phyloP scores from a whole-genome alignment of 2,888 invertebrate species.

The Bedellia somnulentella region DNA sequence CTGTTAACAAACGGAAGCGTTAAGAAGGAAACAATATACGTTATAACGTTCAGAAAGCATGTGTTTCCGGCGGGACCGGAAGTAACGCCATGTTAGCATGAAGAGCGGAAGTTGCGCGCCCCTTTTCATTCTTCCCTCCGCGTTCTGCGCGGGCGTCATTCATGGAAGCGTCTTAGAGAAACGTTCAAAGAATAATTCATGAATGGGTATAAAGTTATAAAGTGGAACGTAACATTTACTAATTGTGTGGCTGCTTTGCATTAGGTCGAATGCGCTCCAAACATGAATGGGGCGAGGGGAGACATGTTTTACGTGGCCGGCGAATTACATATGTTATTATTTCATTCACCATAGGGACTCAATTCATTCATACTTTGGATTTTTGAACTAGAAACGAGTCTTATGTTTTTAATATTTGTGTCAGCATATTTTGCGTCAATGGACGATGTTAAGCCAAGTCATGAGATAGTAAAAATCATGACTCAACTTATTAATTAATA shows the following conservation, averaged over 20 bases:
- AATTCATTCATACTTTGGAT: too few species aligned
- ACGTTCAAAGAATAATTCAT: conserved; percentile 35
- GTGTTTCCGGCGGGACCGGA: conserved; percentile 44
- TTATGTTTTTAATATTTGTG: too few species aligned
- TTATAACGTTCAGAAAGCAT: conserved; percentile 44
- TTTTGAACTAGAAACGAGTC: too few species aligned
- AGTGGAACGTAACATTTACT: conserved; percentile 21
- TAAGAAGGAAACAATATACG: too few species aligned
- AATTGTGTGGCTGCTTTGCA: conserved; percentile 20
- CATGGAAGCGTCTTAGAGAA: conserved; percentile 33
- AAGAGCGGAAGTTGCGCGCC: conserved; percentile 46
- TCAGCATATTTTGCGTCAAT: too few species aligned
- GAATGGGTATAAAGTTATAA: conserved; percentile 40
- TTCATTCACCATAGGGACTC: too few species aligned
- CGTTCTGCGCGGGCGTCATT: conserved; percentile 20
- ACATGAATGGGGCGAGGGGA: conserved; percentile 16
- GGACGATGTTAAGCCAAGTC: too few species aligned
- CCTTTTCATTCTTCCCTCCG: conserved; percentile 37
- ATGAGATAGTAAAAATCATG: too few species aligned
- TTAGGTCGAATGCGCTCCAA: conserved; percentile 2
- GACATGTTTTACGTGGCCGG: conserved; percentile 28
- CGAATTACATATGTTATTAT: too few species aligned
- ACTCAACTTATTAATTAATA: too few species aligned
- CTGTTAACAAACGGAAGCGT: conserved; percentile 27
- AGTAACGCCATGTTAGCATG: conserved; percentile 39